phyloP scores from a whole-genome alignment of 2,797 vertebrate species.

The Chlorospingus flavigularis region DNA sequence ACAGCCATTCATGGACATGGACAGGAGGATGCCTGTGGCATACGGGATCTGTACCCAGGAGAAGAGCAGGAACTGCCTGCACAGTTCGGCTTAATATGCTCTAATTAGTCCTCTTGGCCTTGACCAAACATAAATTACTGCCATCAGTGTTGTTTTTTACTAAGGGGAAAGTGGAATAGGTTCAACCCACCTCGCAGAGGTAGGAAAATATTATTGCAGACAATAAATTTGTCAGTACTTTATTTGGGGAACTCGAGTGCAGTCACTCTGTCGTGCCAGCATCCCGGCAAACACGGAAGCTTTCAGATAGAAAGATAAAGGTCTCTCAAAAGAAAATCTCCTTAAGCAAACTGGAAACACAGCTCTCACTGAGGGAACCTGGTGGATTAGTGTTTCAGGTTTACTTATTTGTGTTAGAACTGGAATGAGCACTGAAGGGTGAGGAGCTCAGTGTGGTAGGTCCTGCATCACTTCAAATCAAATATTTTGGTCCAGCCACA shows the following conservation, averaged over 20 bases:
- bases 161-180: slow-evolving; percentile 54
- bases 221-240: slow-evolving; percentile 66
- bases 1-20: neutral
- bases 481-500: neutral
- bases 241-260: slow-evolving; percentile 50
- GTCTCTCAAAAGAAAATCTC: neutral
- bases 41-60: neutral
- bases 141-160: slow-evolving; percentile 53
- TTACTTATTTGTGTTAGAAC: neutral
- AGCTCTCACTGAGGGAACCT: neutral
- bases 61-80: slow-evolving; percentile 17
- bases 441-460: neutral
- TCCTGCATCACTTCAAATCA: neutral
- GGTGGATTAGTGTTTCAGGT: neutral
- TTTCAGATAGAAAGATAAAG: slow-evolving; percentile 57
- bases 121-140: slow-evolving; percentile 52
- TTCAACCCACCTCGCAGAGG: slow-evolving; percentile 61
- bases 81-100: neutral
- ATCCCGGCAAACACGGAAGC: slow-evolving; percentile 4
- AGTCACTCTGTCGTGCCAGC: slow-evolving; percentile 46
- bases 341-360: neutral
- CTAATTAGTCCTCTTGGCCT: slow-evolving; percentile 55
- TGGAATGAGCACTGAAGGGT: neutral
- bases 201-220: slow-evolving; percentile 71
- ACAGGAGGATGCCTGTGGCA: neutral